Percentiles rank a stretch among this genome's conserved stretches.
phyloP scores from a whole-genome alignment of 1,140 invertebrate species.

The Euwallacea similis region DNA sequence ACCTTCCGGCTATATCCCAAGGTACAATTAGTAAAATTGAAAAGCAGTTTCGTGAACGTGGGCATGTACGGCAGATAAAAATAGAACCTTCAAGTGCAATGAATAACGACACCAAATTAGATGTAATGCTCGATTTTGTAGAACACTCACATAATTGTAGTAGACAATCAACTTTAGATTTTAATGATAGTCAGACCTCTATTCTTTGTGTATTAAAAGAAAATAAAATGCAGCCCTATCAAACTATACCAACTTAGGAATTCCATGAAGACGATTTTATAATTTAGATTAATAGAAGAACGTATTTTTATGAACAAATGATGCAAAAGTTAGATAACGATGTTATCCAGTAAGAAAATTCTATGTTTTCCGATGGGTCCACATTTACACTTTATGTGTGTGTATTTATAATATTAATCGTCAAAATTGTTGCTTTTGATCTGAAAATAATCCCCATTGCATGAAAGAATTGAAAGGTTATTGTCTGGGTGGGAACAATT shows the following conservation, averaged over 20 bases:
- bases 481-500: no score
- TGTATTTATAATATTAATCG: no score
- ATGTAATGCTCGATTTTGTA: constrained; percentile 26
- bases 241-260: constrained; percentile 29
- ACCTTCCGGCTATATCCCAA: constrained; percentile 27
- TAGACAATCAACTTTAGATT: no score
- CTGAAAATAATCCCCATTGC: no score
- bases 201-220: no score
- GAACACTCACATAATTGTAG: constrained; percentile 32
- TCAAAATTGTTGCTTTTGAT: no score
- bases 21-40: constrained; percentile 30
- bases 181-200: not conserved
- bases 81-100: constrained; percentile 6
- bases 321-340: constrained; percentile 31
- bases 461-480: no score
- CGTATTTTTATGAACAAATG: no score
- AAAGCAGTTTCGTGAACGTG: constrained; percentile 25
- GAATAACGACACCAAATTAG: constrained; percentile 18
- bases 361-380: constrained; percentile 40
- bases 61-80: constrained; percentile 23
- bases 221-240: constrained; percentile 28
- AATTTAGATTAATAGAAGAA: constrained; percentile 18
- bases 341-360: constrained; percentile 34
- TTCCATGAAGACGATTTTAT: constrained; percentile 31
- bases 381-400: constrained; percentile 31